Evolutionary conservation across 2,888 invertebrate genomes (phyloP).

Genomic region (Operophtera brumata): DNA sequence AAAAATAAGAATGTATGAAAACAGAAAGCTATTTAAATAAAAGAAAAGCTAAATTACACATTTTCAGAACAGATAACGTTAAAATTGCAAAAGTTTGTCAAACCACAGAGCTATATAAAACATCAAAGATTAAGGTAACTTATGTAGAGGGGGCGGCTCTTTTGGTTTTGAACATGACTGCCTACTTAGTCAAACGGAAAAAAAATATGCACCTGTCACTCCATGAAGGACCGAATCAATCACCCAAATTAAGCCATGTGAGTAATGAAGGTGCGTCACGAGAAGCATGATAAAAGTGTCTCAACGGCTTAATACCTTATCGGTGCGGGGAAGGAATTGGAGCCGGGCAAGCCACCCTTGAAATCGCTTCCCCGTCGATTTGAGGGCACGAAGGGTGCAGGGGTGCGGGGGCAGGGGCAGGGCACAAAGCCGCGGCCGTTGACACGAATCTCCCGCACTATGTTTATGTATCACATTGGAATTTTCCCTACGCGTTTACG

Average conservation of each 20-base stretch:
- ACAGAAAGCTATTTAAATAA: background rate
- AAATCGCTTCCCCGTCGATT: conserved; percentile 63
- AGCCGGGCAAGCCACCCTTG: conserved; percentile 65
- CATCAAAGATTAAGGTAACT: conserved; percentile 3
- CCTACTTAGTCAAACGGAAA: background rate
- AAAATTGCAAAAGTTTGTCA: conserved; percentile 7
- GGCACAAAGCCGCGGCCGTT: conserved; percentile 70
- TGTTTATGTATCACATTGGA: conserved; percentile 72
- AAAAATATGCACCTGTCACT: conserved; percentile 27
- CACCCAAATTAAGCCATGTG: conserved; percentile 54
- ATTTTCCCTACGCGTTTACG: conserved; percentile 65
- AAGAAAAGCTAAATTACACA: conserved; percentile 4
- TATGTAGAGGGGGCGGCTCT: background rate
- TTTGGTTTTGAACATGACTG: background rate
- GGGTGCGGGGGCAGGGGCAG: conserved; percentile 41
- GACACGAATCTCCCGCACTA: conserved; percentile 71
- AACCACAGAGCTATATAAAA: background rate
- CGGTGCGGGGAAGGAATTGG: conserved; percentile 57
- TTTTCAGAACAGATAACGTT: background rate
- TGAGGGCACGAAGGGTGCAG: conserved; percentile 41
- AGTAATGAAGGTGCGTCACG: conserved; percentile 47
- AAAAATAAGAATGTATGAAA: too few relatives aligned
- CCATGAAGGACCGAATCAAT: conserved; percentile 41
- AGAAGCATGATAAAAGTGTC: conserved; percentile 58
- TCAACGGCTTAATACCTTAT: conserved; percentile 68